These are phyloP conservation scores for Paradoxurus hermaphroditus DNA, from an alignment of 2,113 vertebrate species.

Conservation along the genomic window DNA sequence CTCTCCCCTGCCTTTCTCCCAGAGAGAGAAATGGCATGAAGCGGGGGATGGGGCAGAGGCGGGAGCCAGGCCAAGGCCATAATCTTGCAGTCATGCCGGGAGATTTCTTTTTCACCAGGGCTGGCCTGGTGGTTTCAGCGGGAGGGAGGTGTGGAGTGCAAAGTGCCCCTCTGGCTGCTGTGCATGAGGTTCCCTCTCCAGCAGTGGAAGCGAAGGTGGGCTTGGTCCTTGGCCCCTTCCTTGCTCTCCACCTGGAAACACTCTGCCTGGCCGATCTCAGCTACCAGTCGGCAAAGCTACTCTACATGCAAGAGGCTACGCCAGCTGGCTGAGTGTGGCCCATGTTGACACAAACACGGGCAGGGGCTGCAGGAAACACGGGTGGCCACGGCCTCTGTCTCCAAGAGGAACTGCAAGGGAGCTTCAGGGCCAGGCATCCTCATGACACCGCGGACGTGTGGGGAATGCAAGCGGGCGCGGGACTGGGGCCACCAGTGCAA, in stretches of 20 bases:
- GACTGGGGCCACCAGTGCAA: rapidly evolving
- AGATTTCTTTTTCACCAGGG: background rate
- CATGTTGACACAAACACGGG: background rate
- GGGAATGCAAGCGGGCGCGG: background rate
- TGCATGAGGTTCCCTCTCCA: background rate
- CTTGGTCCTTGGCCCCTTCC: background rate
- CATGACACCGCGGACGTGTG: background rate
- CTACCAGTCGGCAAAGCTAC: background rate
- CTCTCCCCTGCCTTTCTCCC: background rate
- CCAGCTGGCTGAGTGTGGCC: background rate
- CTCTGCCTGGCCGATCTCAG: too few species aligned
- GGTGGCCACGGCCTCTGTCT: background rate
- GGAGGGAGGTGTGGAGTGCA: background rate
- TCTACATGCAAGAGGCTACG: background rate
- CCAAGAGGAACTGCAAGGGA: background rate
- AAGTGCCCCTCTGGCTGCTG: background rate
- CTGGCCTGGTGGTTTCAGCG: background rate
- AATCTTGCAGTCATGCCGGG: rapidly evolving
- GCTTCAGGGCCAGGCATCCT: too few species aligned
- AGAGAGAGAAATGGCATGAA: background rate
- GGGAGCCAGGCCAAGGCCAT: background rate
- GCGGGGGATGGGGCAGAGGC: rapidly evolving
- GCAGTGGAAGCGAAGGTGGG: background rate
- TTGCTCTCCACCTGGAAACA: rapidly evolving
- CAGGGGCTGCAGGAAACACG: background rate